Percentiles rank a stretch among this genome's conserved stretches.
Conservation (phyloP, 2,113 vertebrate species). For the Mionectes macconnelli region DNA sequence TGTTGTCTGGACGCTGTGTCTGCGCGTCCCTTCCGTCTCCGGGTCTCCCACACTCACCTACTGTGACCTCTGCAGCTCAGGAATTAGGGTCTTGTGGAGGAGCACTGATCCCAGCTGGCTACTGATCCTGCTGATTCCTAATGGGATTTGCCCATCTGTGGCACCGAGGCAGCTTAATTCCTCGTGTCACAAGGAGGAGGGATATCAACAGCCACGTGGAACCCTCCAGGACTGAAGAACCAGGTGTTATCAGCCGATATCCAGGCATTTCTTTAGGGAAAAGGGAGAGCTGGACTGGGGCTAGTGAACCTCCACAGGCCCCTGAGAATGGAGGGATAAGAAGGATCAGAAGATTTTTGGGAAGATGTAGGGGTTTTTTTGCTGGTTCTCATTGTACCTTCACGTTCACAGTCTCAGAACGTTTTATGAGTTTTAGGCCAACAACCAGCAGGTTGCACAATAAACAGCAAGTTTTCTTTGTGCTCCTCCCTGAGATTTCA, state of each 20-base stretch:
- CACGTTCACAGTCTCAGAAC: not conserved
- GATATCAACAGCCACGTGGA: not conserved
- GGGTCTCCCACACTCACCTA: not conserved
- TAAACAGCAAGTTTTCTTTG: not conserved
- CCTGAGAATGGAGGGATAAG: not conserved
- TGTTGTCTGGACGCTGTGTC: not conserved
- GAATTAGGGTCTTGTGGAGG: not conserved
- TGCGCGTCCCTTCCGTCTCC: not conserved
- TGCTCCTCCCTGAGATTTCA: not conserved
- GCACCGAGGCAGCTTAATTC: conserved; percentile 17
- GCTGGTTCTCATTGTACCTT: not conserved
- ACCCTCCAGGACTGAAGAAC: not conserved
- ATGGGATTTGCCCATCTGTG: conserved; percentile 50
- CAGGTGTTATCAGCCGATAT: not conserved
- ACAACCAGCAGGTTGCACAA: not conserved
- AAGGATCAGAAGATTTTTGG: not conserved
- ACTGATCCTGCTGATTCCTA: conserved; percentile 26
- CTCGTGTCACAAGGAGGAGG: not conserved
- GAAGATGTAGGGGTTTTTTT: not conserved
- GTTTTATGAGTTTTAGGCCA: not conserved
- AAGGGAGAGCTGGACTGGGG: not conserved
- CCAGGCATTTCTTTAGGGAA: not conserved
- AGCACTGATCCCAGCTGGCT: conserved; percentile 39
- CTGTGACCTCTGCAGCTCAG: not conserved
- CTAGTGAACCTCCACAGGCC: not conserved